Evolutionary conservation across 2,797 vertebrate species (phyloP).

Genomic region (Corythornis leucogaster): DNA sequence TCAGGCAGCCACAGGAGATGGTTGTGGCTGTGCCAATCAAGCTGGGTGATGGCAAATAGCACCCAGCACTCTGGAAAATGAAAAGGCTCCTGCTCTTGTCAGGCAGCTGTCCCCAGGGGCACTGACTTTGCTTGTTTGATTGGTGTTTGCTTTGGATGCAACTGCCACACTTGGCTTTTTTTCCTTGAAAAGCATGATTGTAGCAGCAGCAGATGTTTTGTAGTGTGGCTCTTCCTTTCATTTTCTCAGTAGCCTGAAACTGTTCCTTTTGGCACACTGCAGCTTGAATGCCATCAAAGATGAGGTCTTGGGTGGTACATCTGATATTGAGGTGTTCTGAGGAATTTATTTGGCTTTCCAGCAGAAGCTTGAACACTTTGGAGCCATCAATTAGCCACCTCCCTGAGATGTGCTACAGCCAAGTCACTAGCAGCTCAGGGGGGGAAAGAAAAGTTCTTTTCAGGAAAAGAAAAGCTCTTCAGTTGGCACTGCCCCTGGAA

Average conservation of each 20-base stretch:
- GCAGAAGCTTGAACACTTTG: neutral
- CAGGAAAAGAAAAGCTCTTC: neutral
- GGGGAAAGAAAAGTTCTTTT: neutral
- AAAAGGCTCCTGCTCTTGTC: neutral
- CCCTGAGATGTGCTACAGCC: neutral
- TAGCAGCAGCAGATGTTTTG: neutral
- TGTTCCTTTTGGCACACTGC: neutral
- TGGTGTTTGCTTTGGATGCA: neutral
- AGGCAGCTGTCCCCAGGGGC: neutral
- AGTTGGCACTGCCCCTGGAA: neutral
- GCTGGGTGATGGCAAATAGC: neutral
- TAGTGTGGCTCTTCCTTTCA: neutral
- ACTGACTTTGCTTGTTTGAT: neutral
- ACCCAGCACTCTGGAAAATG: neutral
- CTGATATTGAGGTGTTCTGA: neutral
- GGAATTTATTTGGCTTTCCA: neutral
- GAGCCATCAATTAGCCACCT: neutral
- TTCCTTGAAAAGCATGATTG: neutral
- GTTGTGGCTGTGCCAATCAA: neutral
- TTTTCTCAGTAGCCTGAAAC: neutral
- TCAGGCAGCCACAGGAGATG: neutral
- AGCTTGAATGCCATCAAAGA: neutral
- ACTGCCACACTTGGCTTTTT: neutral
- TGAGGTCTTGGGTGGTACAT: neutral
- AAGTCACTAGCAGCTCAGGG: neutral